Base-by-base conservation (phyloP, 2,113 vertebrate species). In the Cololabis saira region DNA sequence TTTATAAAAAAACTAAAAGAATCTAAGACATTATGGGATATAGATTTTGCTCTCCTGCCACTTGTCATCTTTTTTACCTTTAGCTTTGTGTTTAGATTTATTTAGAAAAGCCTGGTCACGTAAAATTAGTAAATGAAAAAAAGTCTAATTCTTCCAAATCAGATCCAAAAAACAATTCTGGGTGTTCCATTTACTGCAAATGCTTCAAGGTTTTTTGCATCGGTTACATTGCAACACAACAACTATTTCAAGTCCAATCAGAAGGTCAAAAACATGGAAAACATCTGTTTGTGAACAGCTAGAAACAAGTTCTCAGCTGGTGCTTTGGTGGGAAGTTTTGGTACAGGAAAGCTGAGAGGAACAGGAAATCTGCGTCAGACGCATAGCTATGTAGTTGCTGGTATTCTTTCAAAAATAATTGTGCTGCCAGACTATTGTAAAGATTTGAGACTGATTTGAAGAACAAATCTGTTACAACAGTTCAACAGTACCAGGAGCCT, bases 231-330 rank as follows among this genome's bases (percentile, higher is more conserved):
- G 24, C 24, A 27, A 27, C 24, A 27, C 33, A 37, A 37, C 33
- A 37, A 37, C 10, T 37, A 37, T 11, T 37, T 37, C 33, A 37
- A 9, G 33, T 9, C 3, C 33, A 37, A 9, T 37, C 33, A 37
- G 33, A 37, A 37, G 33, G 33, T 37, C 33, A 37, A 50, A 50
- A 12, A 10, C 10, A 4, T 21, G 47, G 18, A 49, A 12, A 50
- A 21, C 19, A 50, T 22, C 27, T 33, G 41, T 66, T 69, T 54
- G 62, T 48, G 19, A 50, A 21, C 21, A 76, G n/a, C 27, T 61
- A 27, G 15, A 12, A 66, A 54, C 60, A 51, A 67, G 17, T 10
- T 24, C 4, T 22, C 19, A 14, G 18, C 18, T 13, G 19, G 22
- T 12, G 11, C 18, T 18, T 19, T 50, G 18, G 3, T 49, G 48